Evolutionary conservation across 2,797 vertebrate genomes (phyloP), one percentile per base, ranked within the genome.

Genomic region (Gymnothorax javanicus): DNA sequence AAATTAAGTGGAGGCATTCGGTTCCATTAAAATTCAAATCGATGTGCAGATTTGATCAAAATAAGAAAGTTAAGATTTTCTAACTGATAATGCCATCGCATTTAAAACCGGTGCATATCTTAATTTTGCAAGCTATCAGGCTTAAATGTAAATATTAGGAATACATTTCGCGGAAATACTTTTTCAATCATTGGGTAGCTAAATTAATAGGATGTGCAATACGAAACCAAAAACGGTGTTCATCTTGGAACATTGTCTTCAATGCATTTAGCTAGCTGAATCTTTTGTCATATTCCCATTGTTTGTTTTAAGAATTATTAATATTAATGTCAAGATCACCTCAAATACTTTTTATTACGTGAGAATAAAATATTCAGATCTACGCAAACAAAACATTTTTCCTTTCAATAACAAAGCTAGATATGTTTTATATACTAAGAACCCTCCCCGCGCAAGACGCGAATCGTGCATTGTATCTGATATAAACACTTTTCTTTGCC

Each of bases 401-500:
- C 86, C 87, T 83, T 62, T 58, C 60, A 79, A 56, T 88, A 83
- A 27, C 60, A 58, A 3, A 83, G 83, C 87, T 86, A 84, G 86
- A 67, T 85, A 86, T 73, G 82, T 85, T 89, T 87, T 27, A 57
- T 73, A 73, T 82, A 84, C 79, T 23, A 7, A 23, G 23, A 73
- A 25, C 54, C 60, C 62, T 60, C 84, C 25, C 82, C 54, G 33
- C 83, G 75, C 84, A 84, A 87, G 69, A 69, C 87, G 69, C 73
- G 33, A 84, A 88, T 90, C 85, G 83, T 73, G 86, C 89, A 71
- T 77, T 81, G 85, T 64, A 87, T 89, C 88, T 87, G 81, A 89
- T 86, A 90, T 86, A 87, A 88, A 89, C 91, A 90, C 91, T 92
- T 91, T 91, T 91, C 89, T 91, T 88, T 88, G 87, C 87, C 88